Evolutionary conservation across 2,888 invertebrate species (phyloP), one percentile per base, ranked within the genome.

Genomic region (Lithophane socia): DNA sequence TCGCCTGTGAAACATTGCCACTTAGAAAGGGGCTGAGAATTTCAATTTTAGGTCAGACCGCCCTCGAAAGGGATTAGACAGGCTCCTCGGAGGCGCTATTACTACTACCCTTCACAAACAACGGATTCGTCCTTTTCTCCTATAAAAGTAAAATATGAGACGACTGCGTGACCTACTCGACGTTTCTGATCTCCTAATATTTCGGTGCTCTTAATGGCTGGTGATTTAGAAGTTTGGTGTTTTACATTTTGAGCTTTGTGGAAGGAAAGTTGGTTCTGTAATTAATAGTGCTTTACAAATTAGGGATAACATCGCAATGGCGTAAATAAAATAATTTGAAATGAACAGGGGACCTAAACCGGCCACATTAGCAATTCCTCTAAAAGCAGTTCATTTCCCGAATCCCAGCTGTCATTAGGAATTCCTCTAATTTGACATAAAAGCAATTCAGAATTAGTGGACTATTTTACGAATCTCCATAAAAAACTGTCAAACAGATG

Each of bases 61-160:
- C 86, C 87, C 92, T 89, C 89, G 82, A 86, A 91, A 89, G 88
- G 92, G 92, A 91, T 93, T 92, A 92, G 91, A 89, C 88, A 88
- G 86, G 82, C 88, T 88, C 85, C 90, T 88, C 87, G 21, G 80
- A 87, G 89, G 87, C 86, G 86, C 89, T 89, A 88, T 93, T 91
- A 91, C 90, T 88, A 88, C 89, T 89, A 88, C 88, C 92, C 91
- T 90, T 92, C 90, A 90, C 92, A 92, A 92, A 92, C 92, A 92
- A 91, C 89, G 92, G 89, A 90, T 91, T 90, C 90, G 85, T 86
- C 90, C 90, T 90, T 90, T 87, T 86, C 89, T 87, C 87, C 89
- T 88, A 91, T 93, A 92, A 92, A 92, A 92, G 92, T 93, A 91
- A 93, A 92, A 93, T 93, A 93, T 92, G 90, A 89, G 88, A 83